Percentiles rank a stretch among this genome's conserved stretches.
Conservation (phyloP, 2,113 vertebrate species). For the Corythaeola cristata region DNA sequence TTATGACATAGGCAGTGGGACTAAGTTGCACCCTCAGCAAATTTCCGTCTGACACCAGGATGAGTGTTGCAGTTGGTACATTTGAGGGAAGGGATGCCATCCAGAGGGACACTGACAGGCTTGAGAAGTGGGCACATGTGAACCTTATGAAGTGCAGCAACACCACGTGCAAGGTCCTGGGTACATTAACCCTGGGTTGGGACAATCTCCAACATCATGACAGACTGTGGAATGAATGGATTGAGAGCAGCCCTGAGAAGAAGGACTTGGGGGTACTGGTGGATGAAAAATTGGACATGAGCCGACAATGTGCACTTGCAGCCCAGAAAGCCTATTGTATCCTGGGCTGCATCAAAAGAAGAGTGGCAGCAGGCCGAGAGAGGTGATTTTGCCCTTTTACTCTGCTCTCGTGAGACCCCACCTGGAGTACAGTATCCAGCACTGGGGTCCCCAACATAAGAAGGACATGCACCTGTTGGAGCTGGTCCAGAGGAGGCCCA, state of each 20-base stretch:
- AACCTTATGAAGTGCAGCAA: background rate
- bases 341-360: background rate
- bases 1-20: background rate
- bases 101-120: no score
- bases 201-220: background rate
- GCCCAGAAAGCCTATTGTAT: background rate
- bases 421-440: no score
- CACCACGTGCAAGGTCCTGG: background rate
- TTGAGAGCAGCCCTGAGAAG: background rate
- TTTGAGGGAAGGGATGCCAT: no score
- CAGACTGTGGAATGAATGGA: background rate
- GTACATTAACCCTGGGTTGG: background rate
- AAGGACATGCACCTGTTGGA: no score
- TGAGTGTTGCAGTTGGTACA: background rate
- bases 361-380: fast-evolving
- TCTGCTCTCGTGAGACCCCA: no score
- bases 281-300: background rate
- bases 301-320: fast-evolving
- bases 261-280: background rate
- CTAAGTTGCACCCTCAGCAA: background rate
- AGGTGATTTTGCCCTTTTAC: background rate
- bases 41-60: background rate
- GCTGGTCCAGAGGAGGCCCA: no score
- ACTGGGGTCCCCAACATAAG: background rate
- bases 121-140: no score